These are phyloP conservation scores for Silurus meridionalis DNA, from an alignment of 2,113 vertebrate genomes.

Conservation along the genomic window DNA sequence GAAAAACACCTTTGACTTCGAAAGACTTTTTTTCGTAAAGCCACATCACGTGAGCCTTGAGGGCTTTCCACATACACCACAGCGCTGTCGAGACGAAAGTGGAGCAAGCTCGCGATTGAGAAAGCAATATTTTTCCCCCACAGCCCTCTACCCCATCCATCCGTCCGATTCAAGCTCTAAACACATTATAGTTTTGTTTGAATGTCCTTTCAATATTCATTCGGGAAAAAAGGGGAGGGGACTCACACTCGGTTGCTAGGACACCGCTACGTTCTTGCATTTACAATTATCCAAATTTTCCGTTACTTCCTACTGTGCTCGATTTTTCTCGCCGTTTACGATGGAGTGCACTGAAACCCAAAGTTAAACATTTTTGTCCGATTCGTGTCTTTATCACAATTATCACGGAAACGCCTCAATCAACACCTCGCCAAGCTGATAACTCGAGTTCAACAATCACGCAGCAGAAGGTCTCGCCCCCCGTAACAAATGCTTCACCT, in stretches of 20 bases:
- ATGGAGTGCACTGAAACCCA: too few species aligned
- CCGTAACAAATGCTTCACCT: background rate
- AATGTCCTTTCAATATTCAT: background rate
- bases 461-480: background rate
- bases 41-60: constrained; percentile 8
- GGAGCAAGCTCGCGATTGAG: background rate
- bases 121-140: constrained; percentile 24
- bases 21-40: background rate
- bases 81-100: constrained; percentile 36
- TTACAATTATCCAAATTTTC: too few species aligned
- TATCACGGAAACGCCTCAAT: background rate
- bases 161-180: background rate
- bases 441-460: background rate
- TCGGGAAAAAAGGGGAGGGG: background rate
- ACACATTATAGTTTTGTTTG: background rate
- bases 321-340: too few species aligned
- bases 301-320: too few species aligned
- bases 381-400: background rate
- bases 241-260: background rate
- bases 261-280: background rate
- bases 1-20: background rate
- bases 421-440: background rate
- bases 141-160: background rate
- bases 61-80: constrained; percentile 8
- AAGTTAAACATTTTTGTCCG: too few species aligned